Evolutionary conservation across 1,140 invertebrate species (phyloP), one percentile per base, ranked within the genome.

Genomic region (Manduca sexta): DNA sequence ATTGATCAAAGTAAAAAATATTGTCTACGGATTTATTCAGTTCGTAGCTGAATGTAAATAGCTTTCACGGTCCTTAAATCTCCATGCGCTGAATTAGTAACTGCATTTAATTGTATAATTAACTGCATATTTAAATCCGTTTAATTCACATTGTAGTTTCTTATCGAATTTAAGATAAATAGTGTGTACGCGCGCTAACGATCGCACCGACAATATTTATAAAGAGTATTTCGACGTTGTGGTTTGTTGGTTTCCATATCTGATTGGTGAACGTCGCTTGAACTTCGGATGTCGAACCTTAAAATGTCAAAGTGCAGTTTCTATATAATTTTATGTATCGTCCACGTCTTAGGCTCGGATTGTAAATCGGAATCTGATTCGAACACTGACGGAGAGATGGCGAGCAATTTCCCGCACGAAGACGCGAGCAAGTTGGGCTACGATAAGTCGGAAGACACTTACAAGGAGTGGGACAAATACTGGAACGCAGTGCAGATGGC

Each of bases 401-500:
- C 74, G n/a, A 45, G 26, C 1, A 52, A 18, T 8, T 73, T 68
- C 33, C 68, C 70, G 0, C 69, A 78, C 50, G 75, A 78, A 16
- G 76, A 74, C 51, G 69, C 74, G 0, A 49, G 48, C 0, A 42
- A 66, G n/a, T 52, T 83, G 4, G 79, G 41, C 7, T 55, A 63
- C 15, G 75, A 80, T 33, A 79, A 75, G 39, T 75, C 74, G 0
- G 74, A 80, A 38, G 73, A 79, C 41, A 50, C 50, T 0, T 80
- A 68, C 44, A 58, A 64, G 41, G 73, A 70, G 8, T 83, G 79
- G 79, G 47, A 61, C 26, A 65, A 62, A 14, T 80, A 71, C 38
- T 83, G 74, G 76, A 51, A 55, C 2, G 44, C 54, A 5, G 62
- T 63, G 2, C 39, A 49, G 18, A 48, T 33, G 3, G 45, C 68